Evolutionary conservation across 1,140 invertebrate species (phyloP), one percentile per base, ranked within the genome.

Genomic region (Holcopasites calliopsidis): DNA sequence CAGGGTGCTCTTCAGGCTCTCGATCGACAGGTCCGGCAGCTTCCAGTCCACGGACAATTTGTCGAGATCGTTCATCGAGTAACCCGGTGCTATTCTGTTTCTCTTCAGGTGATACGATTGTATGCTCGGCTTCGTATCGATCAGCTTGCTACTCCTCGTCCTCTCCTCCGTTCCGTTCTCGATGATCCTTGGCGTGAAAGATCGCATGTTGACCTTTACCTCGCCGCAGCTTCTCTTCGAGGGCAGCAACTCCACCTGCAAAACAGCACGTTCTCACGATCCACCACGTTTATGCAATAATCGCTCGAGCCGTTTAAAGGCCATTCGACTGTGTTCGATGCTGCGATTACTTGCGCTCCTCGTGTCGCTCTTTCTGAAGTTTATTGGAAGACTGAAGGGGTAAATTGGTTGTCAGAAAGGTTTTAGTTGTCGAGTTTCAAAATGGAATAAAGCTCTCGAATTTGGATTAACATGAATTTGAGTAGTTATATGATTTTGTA

Each of bases 1-100:
- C 10, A 90, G 77, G 40, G 84, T 86, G 52, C 77, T 90, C 61
- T 87, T 89, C 47, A 90, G 71, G 65, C 86, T 89, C 23, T 89
- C 87, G 61, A 88, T 87, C 42, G 88, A 88, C 0, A 89, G 61
- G 31, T 87, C 84, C 13, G 86, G 81, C 44, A 81, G 35, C n/a
- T 79, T 84, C 23, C 58, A 60, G 1, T 69, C 65, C 0, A 57
- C 26, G 10, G 54, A 66, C 26, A 92, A 74, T 38, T 88, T 89
- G 65, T 93, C 92, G 0, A 93, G 80, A 55, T 93, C 92, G 69
- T 92, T 92, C 90, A 93, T 92, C 13, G 92, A 93, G 38, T 90
- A 89, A 1, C 91, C 92, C 1, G 90, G 88, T 0, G 75, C 76
- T 47, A 91, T 87, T 66, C 89, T 89, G 13, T 77, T 61, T 31